Base-by-base conservation (phyloP, 2,888 invertebrate species). In the Harpagoxenus sublaevis region DNA sequence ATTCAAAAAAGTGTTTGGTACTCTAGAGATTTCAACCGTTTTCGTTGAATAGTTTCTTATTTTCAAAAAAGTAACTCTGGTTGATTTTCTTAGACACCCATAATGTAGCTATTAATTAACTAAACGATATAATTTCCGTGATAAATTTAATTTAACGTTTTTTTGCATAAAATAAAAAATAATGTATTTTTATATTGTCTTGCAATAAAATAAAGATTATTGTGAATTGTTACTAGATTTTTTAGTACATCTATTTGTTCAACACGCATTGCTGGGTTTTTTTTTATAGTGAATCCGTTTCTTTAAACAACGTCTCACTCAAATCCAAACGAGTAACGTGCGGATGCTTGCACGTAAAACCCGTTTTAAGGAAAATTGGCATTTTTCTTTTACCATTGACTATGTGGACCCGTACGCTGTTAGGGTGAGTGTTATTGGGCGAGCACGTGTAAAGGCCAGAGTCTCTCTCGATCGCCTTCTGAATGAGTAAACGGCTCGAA, bases 381-480 rank as follows among this genome's bases (percentile, higher is more conserved):
- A 81, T 81, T 81, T 81, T 79, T 79, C 74, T 60, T 86, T 97
- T 96, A 98, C 98, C 98, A 95, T 98, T 98, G 85, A 98, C 96
- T 88, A 98, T 98, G 95, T 98, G 98, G 74, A 98, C 98, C 88
- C 97, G 96, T 83, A 98, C 97, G 89, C 97, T 97, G 78, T 97
- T 97, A 12, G 97, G 96, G 93, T 97, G 97, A 89, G 98, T 98
- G 94, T 98, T 98, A 94, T 97, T 98, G 84, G 98, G 98, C 86
- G 97, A 96, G 95, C 98, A 98, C 87, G 97, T 97, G 95, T 98
- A 98, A 31, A 97, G 96, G 62, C 98, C 98, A 48, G 98, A 98
- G 95, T 98, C 98, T 51, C 97, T 96, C 75, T 97, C 97, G 85
- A 97, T 96, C 77, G 98, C 98, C 89, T 98, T 97, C 95, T 98